Conservation (phyloP, 2,797 vertebrate genomes). For the Naso thynnoides region DNA sequence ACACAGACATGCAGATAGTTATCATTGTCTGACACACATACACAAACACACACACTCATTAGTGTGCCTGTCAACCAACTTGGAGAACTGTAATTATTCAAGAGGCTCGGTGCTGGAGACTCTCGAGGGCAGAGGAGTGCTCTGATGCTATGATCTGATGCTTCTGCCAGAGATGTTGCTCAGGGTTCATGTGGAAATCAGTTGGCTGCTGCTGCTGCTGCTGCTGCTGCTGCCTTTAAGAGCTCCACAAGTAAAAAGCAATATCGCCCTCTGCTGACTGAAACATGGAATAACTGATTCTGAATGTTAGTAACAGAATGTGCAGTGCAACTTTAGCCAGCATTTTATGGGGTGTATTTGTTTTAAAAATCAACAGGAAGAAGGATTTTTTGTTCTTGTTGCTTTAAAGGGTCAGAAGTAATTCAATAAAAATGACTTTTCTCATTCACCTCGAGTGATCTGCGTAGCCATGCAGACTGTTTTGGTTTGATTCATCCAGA, state of each 20-base stretch:
- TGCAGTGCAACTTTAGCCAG: conserved; percentile 36
- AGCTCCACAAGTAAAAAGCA: conserved; percentile 9
- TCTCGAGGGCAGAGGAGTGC: conserved; percentile 58
- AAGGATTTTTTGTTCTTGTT: background rate
- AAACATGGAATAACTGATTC: background rate
- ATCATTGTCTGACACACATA: conserved; percentile 39
- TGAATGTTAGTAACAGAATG: conserved; percentile 14
- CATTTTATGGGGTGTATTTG: background rate
- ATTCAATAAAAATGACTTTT: background rate
- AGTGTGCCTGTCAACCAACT: conserved; percentile 61
- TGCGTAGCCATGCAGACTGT: background rate
- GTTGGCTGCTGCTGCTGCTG: conserved; percentile 3
- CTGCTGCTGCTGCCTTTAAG: background rate
- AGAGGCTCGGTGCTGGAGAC: conserved; percentile 58
- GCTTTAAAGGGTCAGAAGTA: background rate
- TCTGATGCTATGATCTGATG: conserved; percentile 60
- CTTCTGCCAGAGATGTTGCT: conserved; percentile 49
- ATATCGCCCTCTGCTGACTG: conserved; percentile 73
- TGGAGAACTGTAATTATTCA: conserved; percentile 76
- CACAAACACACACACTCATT: conserved; percentile 39
- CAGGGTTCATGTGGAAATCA: conserved; percentile 56
- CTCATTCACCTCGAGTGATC: background rate
- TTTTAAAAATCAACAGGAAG: background rate
- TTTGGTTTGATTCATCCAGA: background rate
- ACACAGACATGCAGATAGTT: conserved; percentile 45